Evolutionary conservation across 2,797 vertebrate species (phyloP).

Genomic region (Myotis planiceps): DNA sequence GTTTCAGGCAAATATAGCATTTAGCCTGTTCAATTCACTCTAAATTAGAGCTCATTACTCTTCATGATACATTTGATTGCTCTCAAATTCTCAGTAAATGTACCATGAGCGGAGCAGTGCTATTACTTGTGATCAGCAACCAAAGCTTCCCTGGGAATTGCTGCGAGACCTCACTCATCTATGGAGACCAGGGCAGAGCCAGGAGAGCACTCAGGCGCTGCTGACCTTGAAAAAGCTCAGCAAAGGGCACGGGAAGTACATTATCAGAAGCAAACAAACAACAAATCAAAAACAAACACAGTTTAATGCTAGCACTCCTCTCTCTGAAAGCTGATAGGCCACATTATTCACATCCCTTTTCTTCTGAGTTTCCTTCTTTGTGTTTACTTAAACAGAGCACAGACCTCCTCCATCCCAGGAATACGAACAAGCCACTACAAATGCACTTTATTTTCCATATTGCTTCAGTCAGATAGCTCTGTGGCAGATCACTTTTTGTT

Average conservation of each 20-base stretch:
- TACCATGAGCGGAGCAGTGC: neutral
- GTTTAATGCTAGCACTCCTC: too few relatives aligned
- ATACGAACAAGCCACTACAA: neutral
- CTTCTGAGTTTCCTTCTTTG: neutral
- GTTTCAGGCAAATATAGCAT: neutral
- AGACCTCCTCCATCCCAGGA: neutral
- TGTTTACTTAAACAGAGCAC: neutral
- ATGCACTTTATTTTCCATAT: neutral
- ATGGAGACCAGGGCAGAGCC: rapidly evolving
- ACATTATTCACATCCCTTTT: neutral
- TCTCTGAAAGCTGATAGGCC: neutral
- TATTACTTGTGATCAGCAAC: neutral
- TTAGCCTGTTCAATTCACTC: neutral
- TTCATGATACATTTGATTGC: slow-evolving; percentile 45
- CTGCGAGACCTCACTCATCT: neutral
- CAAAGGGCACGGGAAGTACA: neutral
- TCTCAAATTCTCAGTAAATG: slow-evolving; percentile 41
- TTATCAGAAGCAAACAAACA: neutral
- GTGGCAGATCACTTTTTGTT: too few relatives aligned
- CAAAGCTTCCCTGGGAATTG: neutral
- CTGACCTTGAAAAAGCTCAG: neutral
- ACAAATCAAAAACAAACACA: neutral
- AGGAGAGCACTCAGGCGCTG: neutral
- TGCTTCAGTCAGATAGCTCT: rapidly evolving
- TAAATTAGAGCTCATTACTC: slow-evolving; percentile 50